These are phyloP conservation scores for Sinocyclocheilus rhinocerous DNA, from an alignment of 2,113 vertebrate species.

Conservation along the genomic window DNA sequence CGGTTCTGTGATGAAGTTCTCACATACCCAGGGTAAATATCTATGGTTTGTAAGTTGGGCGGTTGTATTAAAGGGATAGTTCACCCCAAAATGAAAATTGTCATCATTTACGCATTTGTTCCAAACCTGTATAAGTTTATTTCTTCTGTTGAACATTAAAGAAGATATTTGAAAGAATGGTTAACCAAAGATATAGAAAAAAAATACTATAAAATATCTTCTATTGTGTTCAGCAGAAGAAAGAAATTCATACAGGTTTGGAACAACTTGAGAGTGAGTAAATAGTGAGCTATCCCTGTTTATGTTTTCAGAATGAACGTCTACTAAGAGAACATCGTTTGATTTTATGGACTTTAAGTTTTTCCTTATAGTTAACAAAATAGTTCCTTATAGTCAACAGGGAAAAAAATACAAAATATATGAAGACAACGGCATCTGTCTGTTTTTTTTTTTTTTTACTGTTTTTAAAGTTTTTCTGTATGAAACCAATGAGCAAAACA, in stretches of 20 bases:
- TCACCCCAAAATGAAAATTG: not conserved
- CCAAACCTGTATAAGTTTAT: not conserved
- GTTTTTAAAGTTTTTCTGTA: not conserved
- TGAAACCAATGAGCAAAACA: not conserved
- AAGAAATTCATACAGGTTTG: not conserved
- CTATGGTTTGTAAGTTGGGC: not conserved
- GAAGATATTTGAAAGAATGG: not conserved
- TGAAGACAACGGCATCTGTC: too few relatives aligned
- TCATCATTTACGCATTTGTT: not conserved
- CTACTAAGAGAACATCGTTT: not conserved
- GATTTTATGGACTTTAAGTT: not conserved
- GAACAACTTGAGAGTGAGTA: not conserved
- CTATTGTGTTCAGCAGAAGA: not conserved
- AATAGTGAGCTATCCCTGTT: not conserved
- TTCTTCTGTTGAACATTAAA: not conserved
- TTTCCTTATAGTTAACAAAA: not conserved
- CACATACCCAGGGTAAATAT: not conserved
- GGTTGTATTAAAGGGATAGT: not conserved
- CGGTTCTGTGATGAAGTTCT: not conserved
- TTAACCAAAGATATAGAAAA: not conserved
- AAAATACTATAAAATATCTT: not conserved
- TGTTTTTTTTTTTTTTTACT: too few relatives aligned
- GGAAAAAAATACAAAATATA: too few relatives aligned
- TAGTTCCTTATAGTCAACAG: not conserved
- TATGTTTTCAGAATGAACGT: not conserved